These are phyloP conservation scores for Cichlasoma orientale DNA, from an alignment of 2,797 vertebrate genomes.

Conservation along the genomic window DNA sequence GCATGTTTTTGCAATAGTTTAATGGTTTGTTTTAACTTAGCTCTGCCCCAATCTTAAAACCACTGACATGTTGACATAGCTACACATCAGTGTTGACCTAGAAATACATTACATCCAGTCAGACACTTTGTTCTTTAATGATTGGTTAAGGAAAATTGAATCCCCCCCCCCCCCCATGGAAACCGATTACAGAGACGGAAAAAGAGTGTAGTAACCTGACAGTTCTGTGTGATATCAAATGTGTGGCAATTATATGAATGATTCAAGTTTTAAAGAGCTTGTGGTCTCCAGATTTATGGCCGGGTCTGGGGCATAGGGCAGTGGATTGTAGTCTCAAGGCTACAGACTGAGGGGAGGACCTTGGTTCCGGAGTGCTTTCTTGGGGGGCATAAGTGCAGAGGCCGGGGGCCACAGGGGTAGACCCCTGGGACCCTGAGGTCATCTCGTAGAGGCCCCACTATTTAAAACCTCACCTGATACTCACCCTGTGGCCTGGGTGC, in stretches of 20 bases:
- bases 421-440: conserved; percentile 81
- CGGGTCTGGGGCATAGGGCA: conserved; percentile 14
- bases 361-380: conserved; percentile 43
- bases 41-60: background rate
- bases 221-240: background rate
- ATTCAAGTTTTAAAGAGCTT: conserved; percentile 46
- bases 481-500: conserved; percentile 80
- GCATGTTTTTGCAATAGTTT: background rate
- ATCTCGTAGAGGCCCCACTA: conserved; percentile 77
- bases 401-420: conserved; percentile 72
- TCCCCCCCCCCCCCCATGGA: background rate
- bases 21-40: background rate
- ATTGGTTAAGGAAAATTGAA: conserved; percentile 3
- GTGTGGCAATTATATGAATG: conserved; percentile 26
- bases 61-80: background rate
- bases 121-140: background rate
- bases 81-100: conserved; percentile 2
- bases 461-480: conserved; percentile 88
- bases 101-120: background rate
- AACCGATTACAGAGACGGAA: background rate
- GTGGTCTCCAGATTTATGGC: conserved; percentile 53
- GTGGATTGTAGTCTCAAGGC: conserved; percentile 54
- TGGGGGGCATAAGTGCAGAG: conserved; percentile 63
- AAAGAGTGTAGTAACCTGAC: background rate
- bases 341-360: conserved; percentile 48